These are phyloP conservation scores for Caenorhabditis macrosperma DNA, from an alignment of 2,888 invertebrate species.

Conservation along the genomic window DNA sequence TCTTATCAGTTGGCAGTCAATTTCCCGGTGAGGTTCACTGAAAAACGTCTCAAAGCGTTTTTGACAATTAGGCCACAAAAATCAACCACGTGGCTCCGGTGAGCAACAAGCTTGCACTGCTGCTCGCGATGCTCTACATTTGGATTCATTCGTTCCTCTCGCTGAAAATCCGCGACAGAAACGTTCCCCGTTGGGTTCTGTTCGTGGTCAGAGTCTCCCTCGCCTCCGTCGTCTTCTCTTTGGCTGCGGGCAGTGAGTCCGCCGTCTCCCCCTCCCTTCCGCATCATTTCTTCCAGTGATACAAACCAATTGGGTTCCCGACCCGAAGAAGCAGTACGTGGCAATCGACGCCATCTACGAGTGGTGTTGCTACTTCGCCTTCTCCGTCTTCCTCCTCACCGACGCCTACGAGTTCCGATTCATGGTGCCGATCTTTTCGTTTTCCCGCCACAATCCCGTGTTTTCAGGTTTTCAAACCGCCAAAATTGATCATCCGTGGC, in stretches of 20 bases:
- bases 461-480: slow-evolving; percentile 39
- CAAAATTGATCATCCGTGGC: slow-evolving; percentile 52
- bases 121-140: slow-evolving; percentile 42
- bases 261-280: not conserved
- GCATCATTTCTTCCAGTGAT: slow-evolving; percentile 31
- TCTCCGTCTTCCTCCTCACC: slow-evolving; percentile 47
- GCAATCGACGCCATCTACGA: slow-evolving; percentile 55
- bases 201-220: slow-evolving; percentile 40
- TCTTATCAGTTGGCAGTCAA: slow-evolving; percentile 52
- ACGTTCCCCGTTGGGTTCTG: slow-evolving; percentile 27
- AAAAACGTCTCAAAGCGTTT: not conserved
- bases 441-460: no score
- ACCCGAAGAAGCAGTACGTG: slow-evolving; percentile 29
- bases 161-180: slow-evolving; percentile 33
- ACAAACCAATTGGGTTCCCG: slow-evolving; percentile 46
- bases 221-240: slow-evolving; percentile 35
- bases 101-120: slow-evolving; percentile 35
- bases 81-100: slow-evolving; percentile 39
- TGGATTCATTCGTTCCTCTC: slow-evolving; percentile 48
- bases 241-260: slow-evolving; percentile 47
- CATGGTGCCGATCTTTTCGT: slow-evolving; percentile 5
- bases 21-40: slow-evolving; percentile 35
- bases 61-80: slow-evolving; percentile 40
- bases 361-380: slow-evolving; percentile 57
- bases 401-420: slow-evolving; percentile 55